Evolutionary conservation across 2,113 vertebrate genomes (phyloP), one percentile per base, ranked within the genome.

Genomic region (Hassar affinis): DNA sequence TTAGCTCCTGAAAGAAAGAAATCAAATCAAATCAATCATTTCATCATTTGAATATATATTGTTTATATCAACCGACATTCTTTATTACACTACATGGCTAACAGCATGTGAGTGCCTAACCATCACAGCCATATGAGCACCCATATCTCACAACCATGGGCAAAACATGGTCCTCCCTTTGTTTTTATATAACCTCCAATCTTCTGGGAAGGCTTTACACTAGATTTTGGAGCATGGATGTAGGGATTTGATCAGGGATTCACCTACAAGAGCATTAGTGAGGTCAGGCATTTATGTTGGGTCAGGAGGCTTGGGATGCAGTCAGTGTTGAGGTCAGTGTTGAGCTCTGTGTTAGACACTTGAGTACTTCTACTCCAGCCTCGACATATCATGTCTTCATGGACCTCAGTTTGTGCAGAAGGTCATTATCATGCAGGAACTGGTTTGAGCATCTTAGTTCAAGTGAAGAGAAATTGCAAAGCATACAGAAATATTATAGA

Each of bases 1-100:
- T 90, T 91, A 51, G 84, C 81, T 49, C 92, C 93, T 94, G 80
- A 66, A 35, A 85, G 25, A 38, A 74, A 56, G 35, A n/a, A 78
- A 69, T 52, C 4, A 35, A 17, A 49, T n/a, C 12, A 6, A 71
- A 80, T 17, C 2, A 42, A 42, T 42, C 6, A 6, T 42, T 42
- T 42, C 6, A 42, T 3, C 6, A 6, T 42, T 42, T 3, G 38
- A n/a, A n/a, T n/a, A n/a, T n/a, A n/a, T n/a, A n/a, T n/a, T n/a
- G n/a, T n/a, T 68, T 38, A 10, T 38, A 68, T 38, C 30, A 64
- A 18, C 33, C 15, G n/a, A 30, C 49, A 14, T 15, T 51, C 18
- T 74, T 72, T 72, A 17, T 74, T 20, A 51, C 7, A 51, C 6
- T 18, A 30, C n/a, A 30, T 17, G 12, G 12, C 12, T 3, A 42